Evolutionary conservation across 2,797 vertebrate genomes (phyloP).

Genomic region (Siniperca undulata): DNA sequence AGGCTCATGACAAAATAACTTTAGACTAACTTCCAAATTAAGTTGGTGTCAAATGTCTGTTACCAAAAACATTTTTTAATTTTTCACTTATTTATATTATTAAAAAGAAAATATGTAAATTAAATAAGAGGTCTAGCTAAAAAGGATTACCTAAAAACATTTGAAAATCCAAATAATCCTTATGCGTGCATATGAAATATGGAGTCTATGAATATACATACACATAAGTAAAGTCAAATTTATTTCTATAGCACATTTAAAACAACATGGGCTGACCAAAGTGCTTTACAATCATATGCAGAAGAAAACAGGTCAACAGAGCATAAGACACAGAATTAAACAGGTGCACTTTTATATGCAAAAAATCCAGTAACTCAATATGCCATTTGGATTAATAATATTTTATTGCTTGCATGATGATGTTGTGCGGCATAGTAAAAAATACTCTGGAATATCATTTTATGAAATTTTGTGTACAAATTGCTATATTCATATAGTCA

Average conservation of each 20-base stretch:
- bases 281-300: too few relatives aligned
- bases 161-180: background rate
- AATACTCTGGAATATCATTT: background rate
- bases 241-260: too few relatives aligned
- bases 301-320: too few relatives aligned
- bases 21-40: slow-evolving; percentile 13
- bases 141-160: background rate
- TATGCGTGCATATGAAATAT: background rate
- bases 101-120: background rate
- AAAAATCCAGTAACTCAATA: background rate
- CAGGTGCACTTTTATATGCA: too few relatives aligned
- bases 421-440: background rate
- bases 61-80: background rate
- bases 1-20: slow-evolving; percentile 81
- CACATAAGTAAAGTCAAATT: too few relatives aligned
- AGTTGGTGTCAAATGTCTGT: background rate
- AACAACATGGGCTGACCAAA: too few relatives aligned
- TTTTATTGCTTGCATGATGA: background rate
- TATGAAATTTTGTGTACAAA: background rate
- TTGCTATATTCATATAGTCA: background rate
- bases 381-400: background rate
- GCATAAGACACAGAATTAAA: background rate
- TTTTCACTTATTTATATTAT: background rate
- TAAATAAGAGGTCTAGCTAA: background rate
- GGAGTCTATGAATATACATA: background rate